phyloP scores from a whole-genome alignment of 1,140 invertebrate genomes.

The Anthonomus grandis region DNA sequence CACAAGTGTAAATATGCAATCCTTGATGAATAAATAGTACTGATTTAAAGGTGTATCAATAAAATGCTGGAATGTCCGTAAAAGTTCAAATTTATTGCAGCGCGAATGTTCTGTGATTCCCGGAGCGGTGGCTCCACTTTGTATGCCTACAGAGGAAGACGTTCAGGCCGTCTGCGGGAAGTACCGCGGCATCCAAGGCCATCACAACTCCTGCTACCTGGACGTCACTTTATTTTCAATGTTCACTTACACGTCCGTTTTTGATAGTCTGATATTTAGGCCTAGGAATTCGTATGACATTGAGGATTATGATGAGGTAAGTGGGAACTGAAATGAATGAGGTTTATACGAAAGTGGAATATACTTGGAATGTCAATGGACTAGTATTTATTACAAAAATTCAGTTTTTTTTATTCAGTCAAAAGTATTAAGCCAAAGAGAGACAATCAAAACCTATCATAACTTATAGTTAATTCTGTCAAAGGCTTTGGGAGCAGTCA shows the following conservation, averaged over 20 bases:
- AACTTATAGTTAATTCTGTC: too few relatives aligned
- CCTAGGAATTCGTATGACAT: slow-evolving; percentile 72
- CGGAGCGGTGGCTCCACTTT: slow-evolving; percentile 76
- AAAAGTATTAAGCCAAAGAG: too few relatives aligned
- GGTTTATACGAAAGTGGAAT: too few relatives aligned
- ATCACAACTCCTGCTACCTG: slow-evolving; percentile 97
- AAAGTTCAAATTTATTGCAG: slow-evolving; percentile 26
- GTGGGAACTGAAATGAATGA: not conserved
- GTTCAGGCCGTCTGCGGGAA: slow-evolving; percentile 69
- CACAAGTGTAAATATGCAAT: too few relatives aligned
- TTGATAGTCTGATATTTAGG: slow-evolving; percentile 84
- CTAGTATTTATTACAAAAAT: too few relatives aligned
- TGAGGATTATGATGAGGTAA: slow-evolving; percentile 76
- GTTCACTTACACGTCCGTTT: slow-evolving; percentile 94
- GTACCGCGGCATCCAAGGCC: slow-evolving; percentile 90
- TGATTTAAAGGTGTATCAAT: too few relatives aligned
- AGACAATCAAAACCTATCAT: too few relatives aligned
- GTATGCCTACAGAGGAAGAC: slow-evolving; percentile 57
- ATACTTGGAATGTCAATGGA: too few relatives aligned
- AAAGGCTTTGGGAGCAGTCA: too few relatives aligned
- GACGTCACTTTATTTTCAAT: slow-evolving; percentile 95
- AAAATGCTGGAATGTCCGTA: too few relatives aligned
- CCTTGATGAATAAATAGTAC: too few relatives aligned
- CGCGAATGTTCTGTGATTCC: slow-evolving; percentile 70
- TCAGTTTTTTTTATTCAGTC: too few relatives aligned